phyloP scores from a whole-genome alignment of 2,888 invertebrate genomes.

The Biston betularia region DNA sequence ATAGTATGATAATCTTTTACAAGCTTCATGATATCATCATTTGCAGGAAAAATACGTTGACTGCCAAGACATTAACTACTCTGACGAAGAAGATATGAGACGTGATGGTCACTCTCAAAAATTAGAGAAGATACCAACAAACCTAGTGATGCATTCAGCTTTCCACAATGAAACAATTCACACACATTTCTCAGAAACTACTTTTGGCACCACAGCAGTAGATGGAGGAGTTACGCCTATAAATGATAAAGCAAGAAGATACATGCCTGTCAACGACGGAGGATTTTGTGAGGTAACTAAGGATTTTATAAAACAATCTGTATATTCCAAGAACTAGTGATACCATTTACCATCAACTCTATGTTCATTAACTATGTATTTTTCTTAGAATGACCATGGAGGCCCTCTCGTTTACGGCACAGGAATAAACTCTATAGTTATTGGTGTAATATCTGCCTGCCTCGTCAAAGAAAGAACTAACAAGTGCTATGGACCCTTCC shows the following conservation, averaged over 20 bases:
- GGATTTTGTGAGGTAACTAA: constrained; percentile 75
- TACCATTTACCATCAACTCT: neutral
- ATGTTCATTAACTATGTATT: neutral
- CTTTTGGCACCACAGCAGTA: constrained; percentile 8
- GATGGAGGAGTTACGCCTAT: constrained; percentile 1
- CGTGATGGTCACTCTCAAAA: constrained; percentile 47
- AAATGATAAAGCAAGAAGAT: constrained; percentile 5
- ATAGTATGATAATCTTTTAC: neutral
- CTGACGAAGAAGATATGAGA: constrained; percentile 66
- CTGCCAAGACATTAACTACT: constrained; percentile 75
- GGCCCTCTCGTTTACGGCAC: constrained; percentile 72
- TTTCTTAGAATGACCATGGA: constrained; percentile 74
- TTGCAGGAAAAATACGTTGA: constrained; percentile 77
- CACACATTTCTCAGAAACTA: neutral
- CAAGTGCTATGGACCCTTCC: constrained; percentile 77
- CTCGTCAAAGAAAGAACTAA: constrained; percentile 72
- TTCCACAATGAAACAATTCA: constrained; percentile 59
- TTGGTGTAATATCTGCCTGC: constrained; percentile 77
- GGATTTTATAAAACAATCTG: neutral
- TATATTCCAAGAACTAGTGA: neutral
- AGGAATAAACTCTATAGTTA: constrained; percentile 66
- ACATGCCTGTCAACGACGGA: constrained; percentile 50
- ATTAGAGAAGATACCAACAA: constrained; percentile 64
- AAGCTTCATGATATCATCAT: constrained; percentile 2
- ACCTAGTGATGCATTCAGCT: constrained; percentile 70